Evolutionary conservation across 2,888 invertebrate genomes (phyloP).

Genomic region (Drosophila nigritarsus): DNA sequence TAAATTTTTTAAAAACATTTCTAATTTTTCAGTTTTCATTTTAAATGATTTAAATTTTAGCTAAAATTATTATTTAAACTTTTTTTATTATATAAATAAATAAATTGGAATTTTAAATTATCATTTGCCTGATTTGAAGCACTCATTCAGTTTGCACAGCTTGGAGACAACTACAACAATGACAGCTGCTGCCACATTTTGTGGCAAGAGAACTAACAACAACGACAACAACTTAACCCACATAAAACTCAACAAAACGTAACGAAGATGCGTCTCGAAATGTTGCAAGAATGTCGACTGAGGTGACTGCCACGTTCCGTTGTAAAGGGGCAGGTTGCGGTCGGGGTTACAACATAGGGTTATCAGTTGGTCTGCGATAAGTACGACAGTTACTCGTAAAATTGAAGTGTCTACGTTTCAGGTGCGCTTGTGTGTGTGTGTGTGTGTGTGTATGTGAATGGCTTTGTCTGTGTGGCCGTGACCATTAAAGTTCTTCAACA

Average conservation of each 20-base stretch:
- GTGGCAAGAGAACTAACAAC: conserved; percentile 27
- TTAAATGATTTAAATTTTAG: background rate
- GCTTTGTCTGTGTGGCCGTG: conserved; percentile 17
- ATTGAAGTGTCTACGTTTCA: conserved; percentile 51
- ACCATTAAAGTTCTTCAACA: conserved; percentile 35
- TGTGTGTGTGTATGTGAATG: conserved; percentile 6
- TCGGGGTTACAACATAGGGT: conserved; percentile 14
- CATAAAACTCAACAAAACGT: conserved; percentile 64
- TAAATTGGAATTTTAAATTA: background rate
- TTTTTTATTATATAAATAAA: background rate
- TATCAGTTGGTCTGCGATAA: conserved; percentile 53
- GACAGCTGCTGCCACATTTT: conserved; percentile 41
- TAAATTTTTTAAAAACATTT: background rate
- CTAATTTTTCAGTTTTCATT: background rate
- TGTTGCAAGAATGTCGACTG: conserved; percentile 28
- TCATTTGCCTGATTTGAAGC: background rate
- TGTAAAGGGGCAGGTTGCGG: background rate
- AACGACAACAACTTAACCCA: conserved; percentile 48
- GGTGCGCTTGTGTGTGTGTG: conserved; percentile 6
- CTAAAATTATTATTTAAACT: background rate
- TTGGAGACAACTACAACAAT: conserved; percentile 9
- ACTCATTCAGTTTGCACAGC: background rate
- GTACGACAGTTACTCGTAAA: conserved; percentile 52
- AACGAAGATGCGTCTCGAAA: conserved; percentile 50
- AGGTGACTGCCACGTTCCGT: conserved; percentile 30